Evolutionary conservation across 2,113 vertebrate genomes (phyloP).

Genomic region (Chionodraco myersi): DNA sequence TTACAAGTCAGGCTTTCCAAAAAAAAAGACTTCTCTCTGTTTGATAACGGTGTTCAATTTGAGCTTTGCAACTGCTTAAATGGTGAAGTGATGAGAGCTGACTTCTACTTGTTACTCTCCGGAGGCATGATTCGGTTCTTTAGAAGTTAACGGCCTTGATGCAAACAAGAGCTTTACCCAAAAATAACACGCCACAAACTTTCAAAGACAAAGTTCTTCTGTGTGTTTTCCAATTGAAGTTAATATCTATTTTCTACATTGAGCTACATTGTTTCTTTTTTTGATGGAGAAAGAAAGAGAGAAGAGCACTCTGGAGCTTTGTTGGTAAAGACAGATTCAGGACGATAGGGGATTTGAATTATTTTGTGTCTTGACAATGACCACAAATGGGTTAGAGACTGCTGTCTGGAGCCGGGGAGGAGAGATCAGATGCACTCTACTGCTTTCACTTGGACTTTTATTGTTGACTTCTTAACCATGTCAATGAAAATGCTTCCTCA

Average conservation of each 20-base stretch:
- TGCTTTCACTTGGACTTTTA: constrained; percentile 9
- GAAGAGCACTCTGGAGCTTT: constrained; percentile 52
- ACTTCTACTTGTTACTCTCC: constrained; percentile 60
- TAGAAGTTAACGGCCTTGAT: constrained; percentile 70
- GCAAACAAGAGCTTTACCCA: constrained; percentile 72
- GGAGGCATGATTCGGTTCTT: constrained; percentile 62
- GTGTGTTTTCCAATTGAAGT: constrained; percentile 52
- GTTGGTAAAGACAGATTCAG: constrained; percentile 70
- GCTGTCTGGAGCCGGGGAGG: constrained; percentile 30
- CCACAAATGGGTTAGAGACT: constrained; percentile 55
- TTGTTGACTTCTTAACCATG: constrained; percentile 17
- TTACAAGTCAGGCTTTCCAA: constrained; percentile 41
- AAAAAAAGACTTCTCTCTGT: constrained; percentile 17
- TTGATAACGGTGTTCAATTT: constrained; percentile 49
- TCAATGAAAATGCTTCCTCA: constrained; percentile 13
- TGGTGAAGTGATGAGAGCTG: constrained; percentile 56
- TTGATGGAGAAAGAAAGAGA: constrained; percentile 43
- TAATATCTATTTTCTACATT: constrained; percentile 67
- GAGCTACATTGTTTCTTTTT: constrained; percentile 48
- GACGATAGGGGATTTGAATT: constrained; percentile 65
- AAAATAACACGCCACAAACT: constrained; percentile 75
- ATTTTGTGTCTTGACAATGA: constrained; percentile 63
- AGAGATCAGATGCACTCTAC: constrained; percentile 33
- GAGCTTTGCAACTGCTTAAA: constrained; percentile 63
- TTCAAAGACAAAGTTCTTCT: constrained; percentile 68